Evolutionary conservation across 1,140 invertebrate genomes (phyloP).

Genomic region (Magallana ariakensis): DNA sequence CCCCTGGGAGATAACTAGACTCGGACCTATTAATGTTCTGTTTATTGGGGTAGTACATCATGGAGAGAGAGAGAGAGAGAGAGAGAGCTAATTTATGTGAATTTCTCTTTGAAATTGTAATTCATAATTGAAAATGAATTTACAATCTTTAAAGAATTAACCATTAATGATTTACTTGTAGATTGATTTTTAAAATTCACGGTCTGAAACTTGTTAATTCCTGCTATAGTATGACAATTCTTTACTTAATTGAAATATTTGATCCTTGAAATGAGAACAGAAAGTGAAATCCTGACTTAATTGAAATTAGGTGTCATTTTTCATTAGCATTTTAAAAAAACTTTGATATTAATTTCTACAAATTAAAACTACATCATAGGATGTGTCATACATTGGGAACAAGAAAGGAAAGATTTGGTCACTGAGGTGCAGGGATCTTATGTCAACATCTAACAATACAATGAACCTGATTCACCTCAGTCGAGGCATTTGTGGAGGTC

Average conservation of each 20-base stretch:
- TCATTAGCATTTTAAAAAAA: conserved; percentile 2
- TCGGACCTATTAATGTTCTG: not conserved
- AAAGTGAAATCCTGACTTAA: not conserved
- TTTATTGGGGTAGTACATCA: not conserved
- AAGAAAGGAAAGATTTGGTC: not conserved
- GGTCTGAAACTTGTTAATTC: too few relatives aligned
- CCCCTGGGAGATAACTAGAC: not conserved
- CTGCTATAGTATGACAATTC: too few relatives aligned
- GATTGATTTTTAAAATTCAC: too few relatives aligned
- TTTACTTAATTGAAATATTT: too few relatives aligned
- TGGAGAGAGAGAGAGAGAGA: too few relatives aligned
- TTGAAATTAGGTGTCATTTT: conserved; percentile 8
- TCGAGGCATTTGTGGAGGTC: not conserved
- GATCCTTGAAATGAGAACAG: too few relatives aligned
- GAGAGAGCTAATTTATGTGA: too few relatives aligned
- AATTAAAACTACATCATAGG: not conserved
- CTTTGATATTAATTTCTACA: conserved; percentile 1
- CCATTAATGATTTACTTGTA: too few relatives aligned
- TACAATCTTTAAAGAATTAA: too few relatives aligned
- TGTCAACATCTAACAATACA: conserved; percentile 4
- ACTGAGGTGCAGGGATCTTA: conserved; percentile 18
- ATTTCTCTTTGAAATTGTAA: too few relatives aligned
- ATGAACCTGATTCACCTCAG: not conserved
- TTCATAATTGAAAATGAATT: too few relatives aligned
- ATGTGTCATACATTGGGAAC: conserved; percentile 22